phyloP scores from a whole-genome alignment of 2,113 vertebrate species.

The Carassius auratus region DNA sequence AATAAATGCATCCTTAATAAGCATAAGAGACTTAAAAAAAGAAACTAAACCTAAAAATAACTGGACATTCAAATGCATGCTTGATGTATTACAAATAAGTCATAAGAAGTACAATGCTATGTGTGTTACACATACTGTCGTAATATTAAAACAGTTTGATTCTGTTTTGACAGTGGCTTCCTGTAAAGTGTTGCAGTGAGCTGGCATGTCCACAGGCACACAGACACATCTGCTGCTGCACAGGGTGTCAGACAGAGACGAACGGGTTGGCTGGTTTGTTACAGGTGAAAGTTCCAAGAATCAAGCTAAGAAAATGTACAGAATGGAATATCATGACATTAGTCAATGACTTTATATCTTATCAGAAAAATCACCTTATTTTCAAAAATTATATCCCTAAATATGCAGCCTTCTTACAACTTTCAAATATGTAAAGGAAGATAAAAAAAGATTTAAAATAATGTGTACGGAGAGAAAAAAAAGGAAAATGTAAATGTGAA shows the following conservation, averaged over 20 bases:
- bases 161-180: neutral
- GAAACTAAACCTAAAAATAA: no score
- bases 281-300: neutral
- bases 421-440: neutral
- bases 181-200: neutral
- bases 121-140: neutral
- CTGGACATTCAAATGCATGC: no score
- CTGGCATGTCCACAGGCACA: neutral
- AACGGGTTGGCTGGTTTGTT: neutral
- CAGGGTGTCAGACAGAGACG: neutral
- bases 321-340: neutral
- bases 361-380: neutral
- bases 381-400: neutral
- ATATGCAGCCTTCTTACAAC: neutral
- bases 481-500: neutral
- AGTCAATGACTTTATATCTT: neutral
- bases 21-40: no score
- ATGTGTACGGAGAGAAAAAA: neutral
- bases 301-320: neutral
- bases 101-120: neutral
- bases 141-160: neutral
- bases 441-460: no score
- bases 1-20: no score
- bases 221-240: neutral
- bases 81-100: neutral